A percentile compares a stretch with the other conserved stretches of the same genome.
These are phyloP conservation scores for Probaryconus sp. DNA, from an alignment of 1,140 invertebrate species.

Conservation along the genomic window DNA sequence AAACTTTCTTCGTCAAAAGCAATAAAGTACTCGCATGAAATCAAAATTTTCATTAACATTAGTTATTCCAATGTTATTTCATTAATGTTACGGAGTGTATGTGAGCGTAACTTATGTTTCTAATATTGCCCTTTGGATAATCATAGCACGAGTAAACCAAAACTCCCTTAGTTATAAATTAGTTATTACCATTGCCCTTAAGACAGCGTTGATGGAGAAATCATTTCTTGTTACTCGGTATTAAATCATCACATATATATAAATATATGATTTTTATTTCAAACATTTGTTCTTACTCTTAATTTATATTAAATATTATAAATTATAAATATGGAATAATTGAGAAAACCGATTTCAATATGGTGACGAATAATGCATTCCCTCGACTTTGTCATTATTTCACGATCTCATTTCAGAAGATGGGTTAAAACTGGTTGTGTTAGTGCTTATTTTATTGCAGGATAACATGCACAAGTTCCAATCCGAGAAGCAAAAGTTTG, in stretches of 20 bases:
- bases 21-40: constrained; percentile 18
- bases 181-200: too few species aligned
- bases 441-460: constrained; percentile 61
- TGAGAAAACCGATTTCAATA: too few species aligned
- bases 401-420: constrained; percentile 58
- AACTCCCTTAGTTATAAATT: too few species aligned
- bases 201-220: too few species aligned
- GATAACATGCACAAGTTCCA: constrained; percentile 49
- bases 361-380: too few species aligned
- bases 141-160: constrained; percentile 53
- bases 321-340: too few species aligned
- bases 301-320: too few species aligned
- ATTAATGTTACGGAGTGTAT: constrained; percentile 31
- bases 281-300: too few species aligned
- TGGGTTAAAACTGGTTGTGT: constrained; percentile 53
- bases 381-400: too few species aligned
- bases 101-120: constrained; percentile 31
- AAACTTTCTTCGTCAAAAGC: constrained; percentile 30
- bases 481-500: constrained; percentile 54
- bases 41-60: constrained; percentile 38
- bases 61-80: constrained; percentile 30
- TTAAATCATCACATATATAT: too few species aligned
- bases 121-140: constrained; percentile 58
- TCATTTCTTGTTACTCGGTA: too few species aligned
- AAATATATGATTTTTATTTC: too few species aligned